Evolutionary conservation across 2,113 vertebrate species (phyloP).

Genomic region (Gasterosteus nipponicus): DNA sequence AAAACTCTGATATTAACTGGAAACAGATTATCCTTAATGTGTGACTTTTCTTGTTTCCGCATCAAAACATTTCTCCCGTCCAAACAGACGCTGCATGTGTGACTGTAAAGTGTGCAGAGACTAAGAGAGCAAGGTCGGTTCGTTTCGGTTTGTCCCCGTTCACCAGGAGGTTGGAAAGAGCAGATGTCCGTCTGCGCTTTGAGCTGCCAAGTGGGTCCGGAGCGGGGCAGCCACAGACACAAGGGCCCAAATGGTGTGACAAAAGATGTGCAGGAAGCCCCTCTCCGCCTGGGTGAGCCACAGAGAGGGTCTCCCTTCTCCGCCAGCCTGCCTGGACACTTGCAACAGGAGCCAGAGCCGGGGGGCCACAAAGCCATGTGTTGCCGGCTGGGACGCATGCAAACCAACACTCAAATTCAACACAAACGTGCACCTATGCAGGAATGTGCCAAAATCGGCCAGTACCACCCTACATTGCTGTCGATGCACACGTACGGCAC

Average conservation of each 20-base stretch:
- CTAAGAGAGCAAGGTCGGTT: slow-evolving; percentile 49
- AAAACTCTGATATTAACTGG: background rate
- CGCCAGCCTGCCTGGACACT: slow-evolving; percentile 75
- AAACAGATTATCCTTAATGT: background rate
- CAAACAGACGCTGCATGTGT: slow-evolving; percentile 1
- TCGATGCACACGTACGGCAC: slow-evolving; percentile 6
- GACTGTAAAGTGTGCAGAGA: slow-evolving; percentile 32
- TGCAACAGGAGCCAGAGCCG: slow-evolving; percentile 62
- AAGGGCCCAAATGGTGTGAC: slow-evolving; percentile 85
- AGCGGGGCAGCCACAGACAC: slow-evolving; percentile 79
- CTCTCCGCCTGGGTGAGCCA: slow-evolving; percentile 84
- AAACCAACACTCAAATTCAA: slow-evolving; percentile 53
- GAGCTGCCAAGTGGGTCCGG: slow-evolving; percentile 82
- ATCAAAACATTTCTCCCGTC: slow-evolving; percentile 6
- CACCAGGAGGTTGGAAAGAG: slow-evolving; percentile 80
- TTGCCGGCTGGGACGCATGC: slow-evolving; percentile 49
- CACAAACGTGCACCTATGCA: slow-evolving; percentile 61
- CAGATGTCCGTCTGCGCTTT: slow-evolving; percentile 83
- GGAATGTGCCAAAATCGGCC: slow-evolving; percentile 53
- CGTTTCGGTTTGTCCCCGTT: slow-evolving; percentile 70
- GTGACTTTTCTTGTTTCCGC: slow-evolving; percentile 1
- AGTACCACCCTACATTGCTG: background rate
- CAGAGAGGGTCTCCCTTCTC: slow-evolving; percentile 79
- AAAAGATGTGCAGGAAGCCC: slow-evolving; percentile 86
- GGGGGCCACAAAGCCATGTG: slow-evolving; percentile 71